Conservation (phyloP, 2,113 vertebrate species). For the Bubo blakistoni region DNA sequence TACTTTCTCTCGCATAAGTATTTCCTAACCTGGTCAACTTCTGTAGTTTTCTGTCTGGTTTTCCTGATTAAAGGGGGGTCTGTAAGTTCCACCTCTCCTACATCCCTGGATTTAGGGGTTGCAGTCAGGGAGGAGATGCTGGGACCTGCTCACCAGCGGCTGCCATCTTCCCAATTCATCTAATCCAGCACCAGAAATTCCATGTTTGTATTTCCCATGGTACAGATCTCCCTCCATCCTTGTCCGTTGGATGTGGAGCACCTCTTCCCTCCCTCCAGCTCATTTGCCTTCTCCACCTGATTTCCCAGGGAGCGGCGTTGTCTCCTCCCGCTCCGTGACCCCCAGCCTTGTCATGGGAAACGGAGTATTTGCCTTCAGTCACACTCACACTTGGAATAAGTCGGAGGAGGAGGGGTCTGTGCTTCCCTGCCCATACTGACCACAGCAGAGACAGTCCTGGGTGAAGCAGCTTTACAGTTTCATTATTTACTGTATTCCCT, state of each 20-base stretch:
- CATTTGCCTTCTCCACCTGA: neutral
- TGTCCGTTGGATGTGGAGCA: neutral
- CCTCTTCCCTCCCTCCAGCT: neutral
- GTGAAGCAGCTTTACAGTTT: neutral
- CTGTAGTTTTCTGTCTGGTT: neutral
- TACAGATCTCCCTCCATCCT: neutral
- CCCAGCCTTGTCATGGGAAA: neutral
- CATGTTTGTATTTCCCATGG: neutral
- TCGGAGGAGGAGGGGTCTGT: neutral
- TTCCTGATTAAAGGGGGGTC: neutral
- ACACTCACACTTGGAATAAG: neutral
- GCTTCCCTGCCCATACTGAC: neutral
- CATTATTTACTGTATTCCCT: neutral
- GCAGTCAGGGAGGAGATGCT: neutral
- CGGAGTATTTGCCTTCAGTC: neutral
- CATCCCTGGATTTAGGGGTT: neutral
- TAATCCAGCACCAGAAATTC: neutral
- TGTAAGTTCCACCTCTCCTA: neutral
- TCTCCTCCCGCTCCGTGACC: neutral
- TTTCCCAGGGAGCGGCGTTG: neutral
- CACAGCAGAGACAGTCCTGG: neutral
- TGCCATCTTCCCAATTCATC: neutral
- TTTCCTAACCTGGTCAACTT: neutral
- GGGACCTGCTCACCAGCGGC: neutral
- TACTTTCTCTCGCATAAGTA: neutral